Evolutionary conservation across 2,888 invertebrate species (phyloP).

Genomic region (Aphrophora alni): DNA sequence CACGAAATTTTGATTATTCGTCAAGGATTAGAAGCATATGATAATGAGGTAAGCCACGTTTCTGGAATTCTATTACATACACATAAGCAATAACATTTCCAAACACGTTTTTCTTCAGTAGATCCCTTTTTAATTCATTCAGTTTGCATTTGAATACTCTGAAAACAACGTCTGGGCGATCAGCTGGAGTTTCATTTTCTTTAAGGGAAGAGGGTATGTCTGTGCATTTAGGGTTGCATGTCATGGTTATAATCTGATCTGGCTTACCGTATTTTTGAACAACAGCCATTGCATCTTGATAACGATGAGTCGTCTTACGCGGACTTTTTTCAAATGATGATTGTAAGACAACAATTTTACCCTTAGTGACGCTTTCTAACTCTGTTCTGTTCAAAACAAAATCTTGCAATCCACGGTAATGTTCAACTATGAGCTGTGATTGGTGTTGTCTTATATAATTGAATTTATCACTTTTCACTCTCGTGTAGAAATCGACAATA

Average conservation of each 20-base stretch:
- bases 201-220: not conserved
- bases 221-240: not conserved
- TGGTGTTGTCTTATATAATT: not conserved
- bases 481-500: not conserved
- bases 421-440: constrained; percentile 9
- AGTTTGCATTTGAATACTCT: not conserved
- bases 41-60: constrained; percentile 3
- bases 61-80: constrained; percentile 38
- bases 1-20: constrained; percentile 15
- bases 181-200: not conserved
- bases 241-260: constrained; percentile 6
- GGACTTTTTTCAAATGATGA: constrained; percentile 19
- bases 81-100: constrained; percentile 31
- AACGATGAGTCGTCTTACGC: constrained; percentile 1
- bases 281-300: constrained; percentile 15
- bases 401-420: constrained; percentile 12
- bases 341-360: not conserved
- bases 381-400: constrained; percentile 3
- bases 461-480: not conserved
- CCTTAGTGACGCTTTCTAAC: not conserved
- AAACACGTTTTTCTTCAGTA: constrained; percentile 7
- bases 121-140: constrained; percentile 9
- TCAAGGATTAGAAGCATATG: too few species aligned
- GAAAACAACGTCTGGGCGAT: not conserved
- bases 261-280: constrained; percentile 22